phyloP scores from a whole-genome alignment of 2,113 vertebrate species.

The Sus scrofa region DNA sequence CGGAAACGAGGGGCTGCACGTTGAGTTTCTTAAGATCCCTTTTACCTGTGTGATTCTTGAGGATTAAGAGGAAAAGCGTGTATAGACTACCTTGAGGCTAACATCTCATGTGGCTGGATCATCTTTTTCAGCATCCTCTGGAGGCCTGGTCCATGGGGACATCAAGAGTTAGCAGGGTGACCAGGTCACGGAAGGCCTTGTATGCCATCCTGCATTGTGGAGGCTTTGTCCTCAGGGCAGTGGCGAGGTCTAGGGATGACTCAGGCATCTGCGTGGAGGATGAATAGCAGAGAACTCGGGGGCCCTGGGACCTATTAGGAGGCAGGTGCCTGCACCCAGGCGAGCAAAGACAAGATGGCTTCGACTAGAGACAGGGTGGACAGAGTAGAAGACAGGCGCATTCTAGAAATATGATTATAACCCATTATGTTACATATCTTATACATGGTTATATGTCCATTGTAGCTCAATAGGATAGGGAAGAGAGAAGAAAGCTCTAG shows the following conservation, averaged over 20 bases:
- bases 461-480: not conserved
- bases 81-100: not conserved
- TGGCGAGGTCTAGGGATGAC: not conserved
- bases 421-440: not conserved
- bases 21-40: not conserved
- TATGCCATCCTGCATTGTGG: rapidly evolving
- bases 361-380: not conserved
- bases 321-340: not conserved
- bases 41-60: not conserved
- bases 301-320: not conserved
- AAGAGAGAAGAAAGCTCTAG: not conserved
- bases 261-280: not conserved
- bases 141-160: not conserved
- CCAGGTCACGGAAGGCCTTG: not conserved
- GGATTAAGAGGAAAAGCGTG: not conserved
- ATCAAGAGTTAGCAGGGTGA: not conserved
- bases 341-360: not conserved
- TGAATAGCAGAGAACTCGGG: not conserved
- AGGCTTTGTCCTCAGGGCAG: not conserved
- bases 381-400: not conserved
- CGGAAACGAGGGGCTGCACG: not conserved
- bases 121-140: not conserved
- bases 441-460: not conserved
- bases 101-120: not conserved
- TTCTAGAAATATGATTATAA: not conserved